phyloP scores from a whole-genome alignment of 2,113 vertebrate genomes.

The Genyomyrus donnyi region DNA sequence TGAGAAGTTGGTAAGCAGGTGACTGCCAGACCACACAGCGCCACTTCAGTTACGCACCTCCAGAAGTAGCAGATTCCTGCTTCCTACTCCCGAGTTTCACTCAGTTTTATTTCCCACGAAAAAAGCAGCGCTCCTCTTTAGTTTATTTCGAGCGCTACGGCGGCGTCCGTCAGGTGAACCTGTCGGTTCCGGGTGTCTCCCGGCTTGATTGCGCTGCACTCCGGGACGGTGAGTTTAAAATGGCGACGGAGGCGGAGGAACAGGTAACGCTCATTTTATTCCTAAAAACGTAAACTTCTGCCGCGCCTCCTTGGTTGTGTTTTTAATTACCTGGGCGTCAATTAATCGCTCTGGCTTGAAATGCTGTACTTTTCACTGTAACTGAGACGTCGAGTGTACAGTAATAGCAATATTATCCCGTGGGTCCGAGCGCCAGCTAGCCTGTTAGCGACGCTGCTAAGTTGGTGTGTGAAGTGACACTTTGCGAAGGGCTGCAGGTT shows the following conservation, averaged over 20 bases:
- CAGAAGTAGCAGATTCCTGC: not conserved
- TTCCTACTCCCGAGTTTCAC: not conserved
- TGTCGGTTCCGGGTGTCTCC: constrained; percentile 43
- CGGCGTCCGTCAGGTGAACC: constrained; percentile 51
- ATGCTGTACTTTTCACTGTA: not conserved
- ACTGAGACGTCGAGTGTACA: not conserved
- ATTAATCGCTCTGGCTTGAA: not conserved
- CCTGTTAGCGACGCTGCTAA: not conserved
- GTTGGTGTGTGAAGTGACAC: constrained; percentile 1
- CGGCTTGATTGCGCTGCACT: constrained; percentile 48
- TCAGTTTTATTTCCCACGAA: not conserved
- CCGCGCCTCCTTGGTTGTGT: not conserved
- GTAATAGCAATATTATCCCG: not conserved
- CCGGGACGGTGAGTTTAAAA: constrained; percentile 54
- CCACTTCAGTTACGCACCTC: not conserved
- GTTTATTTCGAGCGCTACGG: constrained; percentile 54
- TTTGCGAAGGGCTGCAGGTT: not conserved
- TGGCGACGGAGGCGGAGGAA: constrained; percentile 56
- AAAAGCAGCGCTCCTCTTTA: not conserved
- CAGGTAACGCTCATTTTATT: constrained; percentile 46
- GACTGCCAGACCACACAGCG: not conserved
- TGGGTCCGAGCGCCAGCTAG: not conserved
- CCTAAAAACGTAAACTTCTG: constrained; percentile 29
- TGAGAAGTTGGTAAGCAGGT: not conserved
- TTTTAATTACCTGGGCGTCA: not conserved